phyloP scores from a whole-genome alignment of 2,888 invertebrate genomes.

The Poecilobothrus nobilitatus region DNA sequence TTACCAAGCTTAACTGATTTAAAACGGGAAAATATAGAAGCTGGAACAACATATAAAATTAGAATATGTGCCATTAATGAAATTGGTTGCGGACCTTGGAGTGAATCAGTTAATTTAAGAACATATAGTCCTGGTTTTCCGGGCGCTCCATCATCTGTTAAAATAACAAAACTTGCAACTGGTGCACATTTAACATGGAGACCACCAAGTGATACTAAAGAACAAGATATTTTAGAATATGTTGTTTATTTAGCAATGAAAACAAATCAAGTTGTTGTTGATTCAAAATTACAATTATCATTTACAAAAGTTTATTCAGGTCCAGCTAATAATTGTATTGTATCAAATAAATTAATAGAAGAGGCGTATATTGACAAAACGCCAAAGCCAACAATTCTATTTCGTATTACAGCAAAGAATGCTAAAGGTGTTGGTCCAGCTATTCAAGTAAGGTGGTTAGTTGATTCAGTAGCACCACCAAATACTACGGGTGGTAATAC shows the following conservation, averaged over 20 bases:
- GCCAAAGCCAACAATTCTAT: conserved; percentile 28
- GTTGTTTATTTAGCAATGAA: conserved; percentile 29
- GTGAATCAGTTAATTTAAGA: conserved; percentile 27
- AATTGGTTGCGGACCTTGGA: conserved; percentile 27
- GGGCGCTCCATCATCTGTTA: conserved; percentile 28
- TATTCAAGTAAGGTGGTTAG: conserved; percentile 21
- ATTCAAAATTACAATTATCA: conserved; percentile 25
- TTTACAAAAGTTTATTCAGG: conserved; percentile 29
- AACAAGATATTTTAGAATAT: conserved; percentile 28
- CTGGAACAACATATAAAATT: conserved; percentile 28
- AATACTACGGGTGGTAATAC: background rate
- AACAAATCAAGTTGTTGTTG: conserved; percentile 21
- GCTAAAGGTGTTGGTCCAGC: conserved; percentile 29
- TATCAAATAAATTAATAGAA: conserved; percentile 25
- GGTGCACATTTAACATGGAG: conserved; percentile 29
- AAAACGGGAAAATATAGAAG: conserved; percentile 25
- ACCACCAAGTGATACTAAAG: conserved; percentile 25
- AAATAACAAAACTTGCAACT: conserved; percentile 28
- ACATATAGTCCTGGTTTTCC: conserved; percentile 29
- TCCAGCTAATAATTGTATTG: conserved; percentile 27
- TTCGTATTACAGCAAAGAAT: conserved; percentile 29
- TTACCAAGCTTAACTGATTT: conserved; percentile 25
- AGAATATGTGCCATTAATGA: conserved; percentile 27
- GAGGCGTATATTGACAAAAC: conserved; percentile 28
- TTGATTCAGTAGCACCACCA: conserved; percentile 2